Base-by-base conservation (phyloP, 2,797 vertebrate genomes). In the Protosalanx chinensis region DNA sequence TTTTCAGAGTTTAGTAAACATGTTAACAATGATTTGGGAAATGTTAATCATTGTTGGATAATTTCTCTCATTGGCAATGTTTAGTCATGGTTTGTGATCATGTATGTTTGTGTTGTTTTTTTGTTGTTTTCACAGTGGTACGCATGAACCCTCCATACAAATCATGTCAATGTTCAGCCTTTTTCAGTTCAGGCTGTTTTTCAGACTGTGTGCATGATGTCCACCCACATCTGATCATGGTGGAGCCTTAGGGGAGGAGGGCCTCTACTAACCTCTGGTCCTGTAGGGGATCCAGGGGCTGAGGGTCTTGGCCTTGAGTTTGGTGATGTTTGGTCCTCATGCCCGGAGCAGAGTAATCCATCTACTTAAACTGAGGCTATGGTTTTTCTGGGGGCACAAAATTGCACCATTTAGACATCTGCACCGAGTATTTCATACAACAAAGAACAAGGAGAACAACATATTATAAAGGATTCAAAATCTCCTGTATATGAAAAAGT, bases 151-250 rank as follows among this genome's bases (percentile, higher is more conserved):
- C 35, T 41, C 35, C 35, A 46, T 46, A 46, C 41, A 46, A 13
- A 46, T 13, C 10, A 13, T 12, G 4, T 56, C 15, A 16, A n/a
- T 56, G 51, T 56, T 16, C 61, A 1, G 18, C n/a, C 56, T 15
- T 35, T 23, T 37, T 59, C 23, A 67, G 57, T 12, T 35, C 32
- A n/a, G 6, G 32, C 67, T 13, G 67, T 73, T 82, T 73, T 76
- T 70, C 71, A 65, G 82, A 68, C 78, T 76, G 73, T 46, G 53
- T 77, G 68, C 81, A 81, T 86, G 84, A 80, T 87, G 84, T 88
- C 86, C 71, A 74, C 75, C 79, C 72, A 73, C 72, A 85, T 87
- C 15, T 64, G 76, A 82, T 89, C 79, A 76, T 72, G 75, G 79
- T 82, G 66, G 72, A 23, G 82, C 85, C 83, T 61, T 70, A 61